A percentile compares a stretch with the other conserved stretches of the same genome.
Evolutionary conservation across 2,888 invertebrate species (phyloP).

Genomic region (Watsonalla binaria): DNA sequence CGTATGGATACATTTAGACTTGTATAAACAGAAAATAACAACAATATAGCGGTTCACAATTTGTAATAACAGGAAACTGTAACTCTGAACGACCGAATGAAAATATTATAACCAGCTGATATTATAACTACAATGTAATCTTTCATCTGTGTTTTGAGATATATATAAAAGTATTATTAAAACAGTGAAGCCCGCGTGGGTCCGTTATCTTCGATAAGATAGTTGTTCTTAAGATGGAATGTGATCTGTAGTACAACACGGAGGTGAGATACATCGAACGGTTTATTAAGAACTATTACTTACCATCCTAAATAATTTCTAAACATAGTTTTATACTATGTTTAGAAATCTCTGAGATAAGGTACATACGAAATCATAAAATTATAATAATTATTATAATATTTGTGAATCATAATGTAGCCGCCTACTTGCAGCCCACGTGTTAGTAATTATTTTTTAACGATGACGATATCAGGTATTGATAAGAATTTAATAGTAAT

Average conservation of each 20-base stretch:
- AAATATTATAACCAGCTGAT: not conserved
- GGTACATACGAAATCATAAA: too few species aligned
- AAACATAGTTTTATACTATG: too few species aligned
- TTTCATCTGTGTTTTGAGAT: not conserved
- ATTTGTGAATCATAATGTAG: too few species aligned
- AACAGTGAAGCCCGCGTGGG: constrained; percentile 3
- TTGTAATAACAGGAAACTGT: not conserved
- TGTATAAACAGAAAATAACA: not conserved
- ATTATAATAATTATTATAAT: too few species aligned
- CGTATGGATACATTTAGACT: not conserved
- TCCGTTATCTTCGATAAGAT: constrained; percentile 9
- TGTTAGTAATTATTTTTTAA: not conserved
- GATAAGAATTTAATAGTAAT: not conserved
- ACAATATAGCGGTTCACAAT: not conserved
- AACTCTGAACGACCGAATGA: not conserved
- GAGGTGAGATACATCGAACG: too few species aligned
- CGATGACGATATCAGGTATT: not conserved
- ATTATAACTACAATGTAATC: not conserved
- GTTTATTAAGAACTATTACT: too few species aligned
- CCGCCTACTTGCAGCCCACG: not conserved
- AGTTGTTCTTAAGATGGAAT: not conserved
- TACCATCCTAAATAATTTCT: too few species aligned
- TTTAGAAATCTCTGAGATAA: too few species aligned
- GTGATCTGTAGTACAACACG: not conserved
- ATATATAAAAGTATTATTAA: not conserved